Evolutionary conservation across 2,888 invertebrate species (phyloP).

Genomic region (Lepidochitona cinerea): DNA sequence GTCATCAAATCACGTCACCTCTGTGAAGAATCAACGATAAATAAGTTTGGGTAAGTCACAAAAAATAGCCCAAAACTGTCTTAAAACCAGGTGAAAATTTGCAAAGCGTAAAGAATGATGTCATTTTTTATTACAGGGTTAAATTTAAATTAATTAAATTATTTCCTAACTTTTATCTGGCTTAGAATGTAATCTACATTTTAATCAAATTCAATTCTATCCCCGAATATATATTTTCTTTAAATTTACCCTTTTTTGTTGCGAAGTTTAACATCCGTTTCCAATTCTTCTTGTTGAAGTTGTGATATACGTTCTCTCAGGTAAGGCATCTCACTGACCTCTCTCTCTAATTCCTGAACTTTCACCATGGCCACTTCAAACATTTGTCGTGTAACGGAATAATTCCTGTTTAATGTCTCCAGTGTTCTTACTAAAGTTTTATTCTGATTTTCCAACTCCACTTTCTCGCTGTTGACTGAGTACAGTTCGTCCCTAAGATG

Average conservation of each 20-base stretch:
- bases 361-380: background rate
- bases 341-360: background rate
- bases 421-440: background rate
- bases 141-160: too few species aligned
- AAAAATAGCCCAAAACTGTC: too few species aligned
- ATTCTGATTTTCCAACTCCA: background rate
- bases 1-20: too few species aligned
- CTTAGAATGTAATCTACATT: too few species aligned
- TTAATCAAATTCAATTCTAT: too few species aligned
- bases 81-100: too few species aligned
- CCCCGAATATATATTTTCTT: background rate
- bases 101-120: too few species aligned
- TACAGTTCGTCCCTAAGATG: background rate
- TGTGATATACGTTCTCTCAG: background rate
- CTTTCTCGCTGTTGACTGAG: background rate
- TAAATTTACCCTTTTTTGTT: background rate
- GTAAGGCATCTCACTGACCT: background rate
- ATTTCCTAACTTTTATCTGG: too few species aligned
- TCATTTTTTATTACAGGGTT: too few species aligned
- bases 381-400: background rate
- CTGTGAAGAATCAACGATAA: too few species aligned
- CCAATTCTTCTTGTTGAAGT: background rate
- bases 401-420: background rate
- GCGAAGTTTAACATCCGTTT: background rate
- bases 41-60: too few species aligned